A percentile compares a stretch with the other conserved stretches of the same genome.
Conservation (phyloP, 2,888 invertebrate genomes). For the Chymomyza caudatula region DNA sequence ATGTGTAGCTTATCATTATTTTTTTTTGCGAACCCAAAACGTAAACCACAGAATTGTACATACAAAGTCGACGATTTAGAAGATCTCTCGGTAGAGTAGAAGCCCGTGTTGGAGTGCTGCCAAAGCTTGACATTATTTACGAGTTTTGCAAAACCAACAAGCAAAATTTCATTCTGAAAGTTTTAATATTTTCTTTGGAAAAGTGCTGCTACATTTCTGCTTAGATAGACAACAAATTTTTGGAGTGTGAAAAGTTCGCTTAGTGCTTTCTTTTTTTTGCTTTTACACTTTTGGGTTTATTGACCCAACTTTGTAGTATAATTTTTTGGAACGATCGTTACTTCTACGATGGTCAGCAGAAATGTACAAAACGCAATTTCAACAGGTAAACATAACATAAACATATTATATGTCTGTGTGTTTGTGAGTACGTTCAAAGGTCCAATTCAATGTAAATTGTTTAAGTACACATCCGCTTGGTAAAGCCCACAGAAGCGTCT, state of each 20-base stretch:
- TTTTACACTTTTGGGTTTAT: slow-evolving; percentile 34
- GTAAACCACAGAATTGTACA: too few species aligned
- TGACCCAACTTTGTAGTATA: slow-evolving; percentile 34
- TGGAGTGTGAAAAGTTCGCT: slow-evolving; percentile 14
- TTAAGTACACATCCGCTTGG: slow-evolving; percentile 66
- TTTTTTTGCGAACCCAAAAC: too few species aligned
- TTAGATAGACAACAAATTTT: slow-evolving; percentile 14
- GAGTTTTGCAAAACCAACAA: neutral
- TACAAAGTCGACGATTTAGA: too few species aligned
- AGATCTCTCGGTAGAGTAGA: too few species aligned
- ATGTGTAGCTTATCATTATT: neutral
- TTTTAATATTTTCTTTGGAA: neutral
- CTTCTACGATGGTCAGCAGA: slow-evolving; percentile 46
- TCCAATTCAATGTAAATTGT: slow-evolving; percentile 62
- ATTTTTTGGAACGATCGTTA: slow-evolving; percentile 14
- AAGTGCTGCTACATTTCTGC: slow-evolving; percentile 17
- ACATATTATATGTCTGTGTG: neutral
- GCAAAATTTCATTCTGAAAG: slow-evolving; percentile 27
- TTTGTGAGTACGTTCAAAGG: slow-evolving; percentile 51
- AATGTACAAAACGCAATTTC: slow-evolving; percentile 49
- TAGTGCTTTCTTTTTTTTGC: slow-evolving; percentile 13
- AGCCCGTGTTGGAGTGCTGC: too few species aligned
- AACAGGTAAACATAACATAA: slow-evolving; percentile 17
- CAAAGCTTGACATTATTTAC: neutral
- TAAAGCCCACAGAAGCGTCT: slow-evolving; percentile 8